These are phyloP conservation scores for Neotoxoptera formosana DNA, from an alignment of 1,140 invertebrate genomes.

Conservation along the genomic window DNA sequence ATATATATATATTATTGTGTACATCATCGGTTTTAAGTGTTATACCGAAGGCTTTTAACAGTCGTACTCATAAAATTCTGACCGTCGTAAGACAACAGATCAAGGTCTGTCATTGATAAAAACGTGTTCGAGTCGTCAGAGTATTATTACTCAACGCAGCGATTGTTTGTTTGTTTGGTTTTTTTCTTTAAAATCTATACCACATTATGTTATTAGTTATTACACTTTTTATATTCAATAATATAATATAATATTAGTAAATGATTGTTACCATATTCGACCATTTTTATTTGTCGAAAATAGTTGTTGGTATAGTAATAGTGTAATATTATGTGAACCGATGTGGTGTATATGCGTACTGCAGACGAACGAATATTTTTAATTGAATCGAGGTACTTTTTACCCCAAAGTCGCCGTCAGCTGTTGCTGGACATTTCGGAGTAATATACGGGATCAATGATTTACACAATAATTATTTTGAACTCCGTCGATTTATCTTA, in stretches of 20 bases:
- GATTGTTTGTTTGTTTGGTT: background rate
- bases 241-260: background rate
- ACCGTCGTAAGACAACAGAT: conserved; percentile 19
- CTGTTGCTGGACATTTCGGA: too few species aligned
- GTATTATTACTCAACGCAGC: background rate
- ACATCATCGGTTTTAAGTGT: background rate
- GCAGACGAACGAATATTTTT: background rate
- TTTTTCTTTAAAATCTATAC: background rate
- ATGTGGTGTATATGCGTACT: background rate
- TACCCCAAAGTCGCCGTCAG: too few species aligned
- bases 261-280: too few species aligned
- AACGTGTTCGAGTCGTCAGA: conserved; percentile 9
- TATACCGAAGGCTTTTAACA: background rate
- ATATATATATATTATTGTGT: too few species aligned
- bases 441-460: too few species aligned
- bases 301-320: too few species aligned
- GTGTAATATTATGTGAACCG: too few species aligned
- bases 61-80: background rate
- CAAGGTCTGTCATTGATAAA: conserved; percentile 19
- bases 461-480: too few species aligned
- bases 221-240: background rate
- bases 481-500: too few species aligned
- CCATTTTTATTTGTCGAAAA: background rate
- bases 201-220: background rate
- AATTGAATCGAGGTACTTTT: background rate